phyloP scores from a whole-genome alignment of 2,888 invertebrate species.

The Noctua janthina region DNA sequence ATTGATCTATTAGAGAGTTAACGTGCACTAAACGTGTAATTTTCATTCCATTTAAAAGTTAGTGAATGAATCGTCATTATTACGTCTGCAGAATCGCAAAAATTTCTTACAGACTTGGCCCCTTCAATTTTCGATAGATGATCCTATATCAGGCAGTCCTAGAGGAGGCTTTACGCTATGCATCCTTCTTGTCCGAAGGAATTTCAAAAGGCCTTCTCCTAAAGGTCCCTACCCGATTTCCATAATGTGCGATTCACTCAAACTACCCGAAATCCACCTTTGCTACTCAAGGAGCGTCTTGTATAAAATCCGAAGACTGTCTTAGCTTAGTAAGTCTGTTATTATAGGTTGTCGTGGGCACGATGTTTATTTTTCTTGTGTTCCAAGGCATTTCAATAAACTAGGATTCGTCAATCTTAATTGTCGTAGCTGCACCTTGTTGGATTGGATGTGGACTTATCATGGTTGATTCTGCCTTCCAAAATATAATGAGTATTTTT shows the following conservation, averaged over 20 bases:
- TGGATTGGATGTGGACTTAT: background rate
- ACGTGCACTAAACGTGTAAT: constrained; percentile 12
- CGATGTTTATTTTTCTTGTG: background rate
- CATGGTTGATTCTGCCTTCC: background rate
- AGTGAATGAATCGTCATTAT: background rate
- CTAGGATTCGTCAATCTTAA: background rate
- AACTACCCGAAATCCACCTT: background rate
- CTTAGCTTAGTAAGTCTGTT: background rate
- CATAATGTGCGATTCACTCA: background rate
- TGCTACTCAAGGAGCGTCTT: background rate
- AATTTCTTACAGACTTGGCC: background rate
- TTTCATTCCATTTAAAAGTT: constrained; percentile 20
- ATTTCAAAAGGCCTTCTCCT: background rate
- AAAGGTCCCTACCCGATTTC: background rate
- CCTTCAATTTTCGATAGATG: background rate
- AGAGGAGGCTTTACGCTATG: background rate
- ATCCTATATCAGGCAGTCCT: background rate
- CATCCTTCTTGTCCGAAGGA: background rate
- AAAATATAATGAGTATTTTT: background rate
- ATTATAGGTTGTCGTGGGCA: no score
- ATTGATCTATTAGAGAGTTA: constrained; percentile 45
- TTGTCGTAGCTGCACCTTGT: background rate
- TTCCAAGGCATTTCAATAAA: background rate
- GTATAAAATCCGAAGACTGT: background rate
- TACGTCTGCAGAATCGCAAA: background rate